Conservation (phyloP, 2,888 invertebrate genomes). For the Emmelina monodactyla region DNA sequence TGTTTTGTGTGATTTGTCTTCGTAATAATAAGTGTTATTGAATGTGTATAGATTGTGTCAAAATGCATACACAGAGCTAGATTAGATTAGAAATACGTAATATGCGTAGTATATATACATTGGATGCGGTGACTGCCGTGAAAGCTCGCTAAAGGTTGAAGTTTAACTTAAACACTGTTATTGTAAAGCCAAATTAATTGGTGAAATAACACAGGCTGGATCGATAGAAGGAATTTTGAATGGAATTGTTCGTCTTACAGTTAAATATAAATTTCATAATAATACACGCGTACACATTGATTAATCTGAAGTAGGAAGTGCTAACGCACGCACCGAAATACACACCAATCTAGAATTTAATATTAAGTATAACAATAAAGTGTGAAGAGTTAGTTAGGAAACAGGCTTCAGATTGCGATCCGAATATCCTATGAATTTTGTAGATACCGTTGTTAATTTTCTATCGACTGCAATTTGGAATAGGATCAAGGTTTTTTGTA, state of each 20-base stretch:
- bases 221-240: conserved; percentile 20
- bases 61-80: conserved; percentile 44
- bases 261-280: conserved; percentile 36
- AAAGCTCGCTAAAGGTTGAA: conserved; percentile 59
- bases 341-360: conserved; percentile 49
- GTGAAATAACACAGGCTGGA: background rate
- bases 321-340: conserved; percentile 62
- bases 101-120: conserved; percentile 23
- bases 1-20: conserved; percentile 58
- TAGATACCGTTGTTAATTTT: conserved; percentile 64
- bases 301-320: conserved; percentile 52
- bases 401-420: conserved; percentile 49
- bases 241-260: conserved; percentile 43
- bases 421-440: conserved; percentile 44
- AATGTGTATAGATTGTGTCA: conserved; percentile 51
- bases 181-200: background rate
- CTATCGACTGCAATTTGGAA: conserved; percentile 59
- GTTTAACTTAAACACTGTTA: conserved; percentile 14
- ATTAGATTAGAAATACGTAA: conserved; percentile 40
- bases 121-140: conserved; percentile 19
- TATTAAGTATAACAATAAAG: conserved; percentile 33
- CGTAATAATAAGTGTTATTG: conserved; percentile 60
- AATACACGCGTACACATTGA: conserved; percentile 35
- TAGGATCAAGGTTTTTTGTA: conserved; percentile 59
- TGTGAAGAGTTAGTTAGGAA: conserved; percentile 39